These are phyloP conservation scores for Hemibagrus guttatus DNA, from an alignment of 2,797 vertebrate species.

Conservation along the genomic window DNA sequence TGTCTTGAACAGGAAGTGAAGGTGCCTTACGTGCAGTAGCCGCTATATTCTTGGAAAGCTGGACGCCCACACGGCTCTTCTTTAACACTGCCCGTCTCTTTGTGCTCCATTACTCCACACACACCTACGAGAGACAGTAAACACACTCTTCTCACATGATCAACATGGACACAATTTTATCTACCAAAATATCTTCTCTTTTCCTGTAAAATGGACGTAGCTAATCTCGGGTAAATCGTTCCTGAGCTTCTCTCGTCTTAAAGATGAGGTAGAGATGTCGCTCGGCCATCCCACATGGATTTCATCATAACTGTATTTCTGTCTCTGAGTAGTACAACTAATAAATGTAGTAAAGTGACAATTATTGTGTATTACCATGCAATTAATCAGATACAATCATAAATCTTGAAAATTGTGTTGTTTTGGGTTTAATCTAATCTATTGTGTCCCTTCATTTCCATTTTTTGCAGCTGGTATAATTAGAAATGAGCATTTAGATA, in stretches of 20 bases:
- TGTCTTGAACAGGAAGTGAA: conserved; percentile 22
- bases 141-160: background rate
- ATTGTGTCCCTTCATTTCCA: too few relatives aligned
- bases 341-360: background rate
- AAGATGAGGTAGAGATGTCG: background rate
- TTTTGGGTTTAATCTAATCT: too few relatives aligned
- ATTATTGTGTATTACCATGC: background rate
- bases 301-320: background rate
- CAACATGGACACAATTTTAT: background rate
- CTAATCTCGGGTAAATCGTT: background rate
- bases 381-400: too few relatives aligned
- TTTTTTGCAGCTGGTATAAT: too few relatives aligned
- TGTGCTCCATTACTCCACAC: conserved; percentile 72
- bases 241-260: background rate
- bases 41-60: conserved; percentile 52
- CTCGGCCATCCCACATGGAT: background rate
- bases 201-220: background rate
- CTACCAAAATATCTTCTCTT: background rate
- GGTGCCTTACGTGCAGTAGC: conserved; percentile 71
- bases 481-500: too few relatives aligned
- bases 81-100: conserved; percentile 54
- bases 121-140: conserved; percentile 53
- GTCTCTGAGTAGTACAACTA: background rate
- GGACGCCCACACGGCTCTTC: conserved; percentile 70
- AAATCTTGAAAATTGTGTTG: too few relatives aligned